Conservation (phyloP, 2,888 invertebrate species). For the Ischnus inquisitorius region DNA sequence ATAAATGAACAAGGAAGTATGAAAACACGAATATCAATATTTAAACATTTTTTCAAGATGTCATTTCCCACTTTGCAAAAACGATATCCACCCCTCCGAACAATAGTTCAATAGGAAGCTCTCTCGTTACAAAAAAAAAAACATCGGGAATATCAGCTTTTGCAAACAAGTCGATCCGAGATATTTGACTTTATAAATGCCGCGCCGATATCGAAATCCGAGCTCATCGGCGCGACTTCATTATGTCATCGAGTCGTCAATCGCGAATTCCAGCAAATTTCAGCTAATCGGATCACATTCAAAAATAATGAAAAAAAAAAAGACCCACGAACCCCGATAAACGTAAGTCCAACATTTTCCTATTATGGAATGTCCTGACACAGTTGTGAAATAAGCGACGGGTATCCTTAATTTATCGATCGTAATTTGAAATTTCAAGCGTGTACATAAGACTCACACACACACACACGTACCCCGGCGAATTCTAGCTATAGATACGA, state of each 20-base stretch:
- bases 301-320: too few species aligned
- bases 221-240: not conserved
- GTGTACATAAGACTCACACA: not conserved
- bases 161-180: not conserved
- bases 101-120: not conserved
- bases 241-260: not conserved
- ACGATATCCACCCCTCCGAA: too few species aligned
- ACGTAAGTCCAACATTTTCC: not conserved
- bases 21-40: too few species aligned
- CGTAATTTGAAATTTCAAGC: slow-evolving; percentile 27
- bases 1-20: too few species aligned
- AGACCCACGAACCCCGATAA: too few species aligned
- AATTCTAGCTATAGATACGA: slow-evolving; percentile 14
- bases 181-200: not conserved
- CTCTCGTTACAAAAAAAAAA: not conserved
- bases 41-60: too few species aligned
- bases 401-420: slow-evolving; percentile 20
- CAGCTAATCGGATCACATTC: not conserved
- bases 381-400: not conserved
- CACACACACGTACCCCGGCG: not conserved
- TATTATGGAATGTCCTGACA: not conserved
- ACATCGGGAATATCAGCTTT: not conserved
- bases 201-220: not conserved
- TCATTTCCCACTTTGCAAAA: too few species aligned
- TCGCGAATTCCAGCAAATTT: not conserved